Evolutionary conservation across 2,797 vertebrate species (phyloP), one percentile per base, ranked within the genome.

Genomic region (Euphonia xanthogaster): DNA sequence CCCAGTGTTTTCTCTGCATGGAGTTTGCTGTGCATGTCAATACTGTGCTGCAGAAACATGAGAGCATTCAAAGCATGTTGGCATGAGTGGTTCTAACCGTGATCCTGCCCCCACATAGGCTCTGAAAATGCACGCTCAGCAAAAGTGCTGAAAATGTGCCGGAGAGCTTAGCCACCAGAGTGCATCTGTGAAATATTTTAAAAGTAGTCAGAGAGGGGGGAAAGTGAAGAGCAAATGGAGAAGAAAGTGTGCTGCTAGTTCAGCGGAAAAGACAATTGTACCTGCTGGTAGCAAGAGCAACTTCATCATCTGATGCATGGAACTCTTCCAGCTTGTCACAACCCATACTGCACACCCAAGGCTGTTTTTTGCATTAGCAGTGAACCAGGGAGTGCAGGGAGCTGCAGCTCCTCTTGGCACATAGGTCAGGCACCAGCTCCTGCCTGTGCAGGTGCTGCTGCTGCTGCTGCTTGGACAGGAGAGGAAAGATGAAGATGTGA

Each of bases 241-340:
- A 86, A 67, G 60, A 70, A 86, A 63, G 40, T 4, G 19, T 75
- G 54, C 35, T 94, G 85, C 87, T 74, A 35, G 30, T 79, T 95
- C 87, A 83, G 68, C 80, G 91, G 67, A 91, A 94, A 94, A 88
- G 62, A 68, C 55, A 47, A 62, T 21, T 80, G 73, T 80, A 95
- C 87, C 86, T 95, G 54, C 86, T 84, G 58, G 76, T 76, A 65
- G 58, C 71, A 76, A 74, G 63, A 94, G 40, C 85, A 84, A 39
- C 42, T 93, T 91, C 40, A 48, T 88, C 74, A 51, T 81, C 65
- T 45, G 81, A 90, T 24, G 30, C 44, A 11, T 62, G 87, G 82
- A 63, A 17, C 57, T 76, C 39, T 93, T 95, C 89, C 90, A 91
- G 91, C 90, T 93, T 94, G 93, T 94, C 88, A 78, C 71, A 87